Evolutionary conservation across 2,113 vertebrate species (phyloP).

Genomic region (Illadopsis cleaveri): DNA sequence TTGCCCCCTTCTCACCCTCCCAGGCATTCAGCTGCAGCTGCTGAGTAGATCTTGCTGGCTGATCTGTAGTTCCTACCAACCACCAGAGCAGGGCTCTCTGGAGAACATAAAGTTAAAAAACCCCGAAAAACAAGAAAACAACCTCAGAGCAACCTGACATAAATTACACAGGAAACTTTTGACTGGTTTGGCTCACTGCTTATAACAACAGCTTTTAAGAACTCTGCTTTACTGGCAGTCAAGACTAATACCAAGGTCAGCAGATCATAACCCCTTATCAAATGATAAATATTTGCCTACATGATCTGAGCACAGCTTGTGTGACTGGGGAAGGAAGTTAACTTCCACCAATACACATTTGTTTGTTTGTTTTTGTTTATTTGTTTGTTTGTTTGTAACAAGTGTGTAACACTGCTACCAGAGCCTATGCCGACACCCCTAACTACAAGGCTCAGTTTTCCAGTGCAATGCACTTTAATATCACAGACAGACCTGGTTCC

Average conservation of each 20-base stretch:
- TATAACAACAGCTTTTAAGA: slow-evolving; percentile 26
- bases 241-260: slow-evolving; percentile 41
- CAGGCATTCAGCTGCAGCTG: neutral
- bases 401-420: neutral
- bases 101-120: neutral
- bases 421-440: rapidly evolving
- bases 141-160: neutral
- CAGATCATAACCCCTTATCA: slow-evolving; percentile 51
- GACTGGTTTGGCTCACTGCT: slow-evolving; percentile 18
- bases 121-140: neutral
- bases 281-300: slow-evolving; percentile 41
- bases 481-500: neutral
- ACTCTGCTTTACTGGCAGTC: neutral
- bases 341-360: neutral
- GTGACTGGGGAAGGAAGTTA: slow-evolving; percentile 8
- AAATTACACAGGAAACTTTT: slow-evolving; percentile 17
- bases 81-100: neutral
- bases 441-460: neutral
- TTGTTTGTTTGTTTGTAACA: neutral
- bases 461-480: neutral
- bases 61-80: neutral
- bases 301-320: neutral
- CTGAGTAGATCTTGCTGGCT: neutral
- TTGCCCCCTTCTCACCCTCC: neutral
- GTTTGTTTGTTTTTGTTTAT: neutral